Percentiles rank a stretch among this genome's conserved stretches.
phyloP scores from a whole-genome alignment of 2,797 vertebrate species.

The Tolypeutes matacus region DNA sequence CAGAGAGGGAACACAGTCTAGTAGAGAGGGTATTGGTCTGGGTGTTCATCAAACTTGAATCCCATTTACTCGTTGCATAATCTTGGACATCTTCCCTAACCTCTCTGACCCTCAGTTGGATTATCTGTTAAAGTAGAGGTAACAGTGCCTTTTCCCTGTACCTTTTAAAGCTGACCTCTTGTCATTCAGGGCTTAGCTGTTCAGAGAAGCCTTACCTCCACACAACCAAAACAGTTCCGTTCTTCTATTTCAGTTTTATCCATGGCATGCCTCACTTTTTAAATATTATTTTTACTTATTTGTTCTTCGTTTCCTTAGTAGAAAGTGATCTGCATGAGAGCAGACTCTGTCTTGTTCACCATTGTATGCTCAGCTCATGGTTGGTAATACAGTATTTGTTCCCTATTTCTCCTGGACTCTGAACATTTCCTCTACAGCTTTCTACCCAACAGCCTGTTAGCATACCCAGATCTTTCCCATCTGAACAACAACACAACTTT shows the following conservation, averaged over 20 bases:
- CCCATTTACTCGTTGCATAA: not conserved
- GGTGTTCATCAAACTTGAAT: not conserved
- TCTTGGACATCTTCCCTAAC: not conserved
- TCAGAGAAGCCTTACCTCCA: not conserved
- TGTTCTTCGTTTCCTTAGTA: not conserved
- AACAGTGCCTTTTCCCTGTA: not conserved
- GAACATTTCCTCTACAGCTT: not conserved
- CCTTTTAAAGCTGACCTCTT: slow-evolving; percentile 34
- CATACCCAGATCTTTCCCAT: not conserved
- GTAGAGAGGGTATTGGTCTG: not conserved
- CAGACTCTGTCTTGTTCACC: not conserved
- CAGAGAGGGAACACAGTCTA: not conserved
- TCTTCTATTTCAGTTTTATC: not conserved
- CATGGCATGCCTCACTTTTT: not conserved
- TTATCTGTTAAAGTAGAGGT: not conserved
- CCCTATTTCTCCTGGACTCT: not conserved
- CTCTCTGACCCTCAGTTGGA: not conserved
- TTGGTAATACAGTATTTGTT: not conserved
- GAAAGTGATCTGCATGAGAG: not conserved
- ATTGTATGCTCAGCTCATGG: not conserved
- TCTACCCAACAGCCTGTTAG: not conserved
- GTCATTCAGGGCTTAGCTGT: not conserved
- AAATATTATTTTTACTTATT: not conserved
- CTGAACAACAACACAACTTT: slow-evolving; percentile 27
- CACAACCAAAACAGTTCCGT: not conserved